phyloP scores from a whole-genome alignment of 2,888 invertebrate species.

The Dynastes tityus region DNA sequence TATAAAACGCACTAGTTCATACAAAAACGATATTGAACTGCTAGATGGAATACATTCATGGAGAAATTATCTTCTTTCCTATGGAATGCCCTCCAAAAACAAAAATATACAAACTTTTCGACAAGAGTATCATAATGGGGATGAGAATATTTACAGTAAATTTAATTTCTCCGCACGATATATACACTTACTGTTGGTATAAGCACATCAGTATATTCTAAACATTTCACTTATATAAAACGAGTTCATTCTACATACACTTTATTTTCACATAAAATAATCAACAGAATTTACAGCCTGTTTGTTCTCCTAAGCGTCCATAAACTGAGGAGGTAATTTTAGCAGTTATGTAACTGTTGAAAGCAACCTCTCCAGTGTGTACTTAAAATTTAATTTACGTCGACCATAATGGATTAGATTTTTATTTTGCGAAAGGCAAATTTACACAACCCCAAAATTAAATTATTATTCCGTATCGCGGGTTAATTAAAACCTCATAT shows the following conservation, averaged over 20 bases:
- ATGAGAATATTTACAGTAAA: too few species aligned
- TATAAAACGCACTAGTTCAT: too few species aligned
- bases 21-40: too few species aligned
- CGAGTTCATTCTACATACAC: not conserved
- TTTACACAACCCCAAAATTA: not conserved
- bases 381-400: conserved; percentile 12
- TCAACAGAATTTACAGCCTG: conserved; percentile 2
- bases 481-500: too few species aligned
- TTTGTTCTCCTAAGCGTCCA: not conserved
- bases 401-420: not conserved
- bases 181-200: too few species aligned
- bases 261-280: conserved; percentile 11
- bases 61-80: too few species aligned
- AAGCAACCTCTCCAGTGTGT: not conserved
- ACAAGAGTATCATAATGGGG: too few species aligned
- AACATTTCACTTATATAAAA: conserved; percentile 11
- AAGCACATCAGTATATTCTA: not conserved
- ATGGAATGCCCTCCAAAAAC: too few species aligned
- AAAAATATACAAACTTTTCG: too few species aligned
- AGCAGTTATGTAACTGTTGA: conserved; percentile 14
- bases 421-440: not conserved
- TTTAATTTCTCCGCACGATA: too few species aligned
- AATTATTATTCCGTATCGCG: not conserved
- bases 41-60: too few species aligned
- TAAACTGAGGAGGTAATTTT: conserved; percentile 14